Conservation (phyloP, 2,888 invertebrate species). For the Scaptomyza reducta region DNA sequence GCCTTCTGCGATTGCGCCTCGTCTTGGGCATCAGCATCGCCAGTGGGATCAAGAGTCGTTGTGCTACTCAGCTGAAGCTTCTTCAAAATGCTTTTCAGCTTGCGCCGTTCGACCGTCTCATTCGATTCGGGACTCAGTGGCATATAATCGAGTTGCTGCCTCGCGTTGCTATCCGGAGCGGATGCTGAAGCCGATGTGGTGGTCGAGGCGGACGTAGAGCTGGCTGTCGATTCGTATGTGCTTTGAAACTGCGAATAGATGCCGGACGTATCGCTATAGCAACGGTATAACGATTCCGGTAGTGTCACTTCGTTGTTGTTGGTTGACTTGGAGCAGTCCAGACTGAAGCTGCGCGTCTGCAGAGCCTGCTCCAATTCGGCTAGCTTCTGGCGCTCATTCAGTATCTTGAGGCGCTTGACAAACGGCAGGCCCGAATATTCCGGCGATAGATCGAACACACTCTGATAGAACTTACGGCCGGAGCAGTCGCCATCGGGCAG, state of each 20-base stretch:
- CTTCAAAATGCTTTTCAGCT: slow-evolving; percentile 93
- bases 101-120: slow-evolving; percentile 92
- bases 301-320: slow-evolving; percentile 83
- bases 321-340: slow-evolving; percentile 88
- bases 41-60: slow-evolving; percentile 2
- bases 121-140: slow-evolving; percentile 89
- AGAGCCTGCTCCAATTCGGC: slow-evolving; percentile 92
- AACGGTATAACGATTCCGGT: slow-evolving; percentile 88
- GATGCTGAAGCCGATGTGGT: slow-evolving; percentile 63
- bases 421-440: slow-evolving; percentile 94
- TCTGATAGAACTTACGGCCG: slow-evolving; percentile 89
- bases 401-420: slow-evolving; percentile 94
- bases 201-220: slow-evolving; percentile 83
- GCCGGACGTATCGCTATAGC: slow-evolving; percentile 92
- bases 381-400: slow-evolving; percentile 94
- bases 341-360: slow-evolving; percentile 91
- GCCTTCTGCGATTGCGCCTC: slow-evolving; percentile 47
- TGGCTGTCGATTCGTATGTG: slow-evolving; percentile 82
- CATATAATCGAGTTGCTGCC: slow-evolving; percentile 78
- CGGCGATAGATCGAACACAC: slow-evolving; percentile 94
- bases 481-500: slow-evolving; percentile 51
- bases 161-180: slow-evolving; percentile 55
- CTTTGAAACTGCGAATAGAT: slow-evolving; percentile 85
- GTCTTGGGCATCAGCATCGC: slow-evolving; percentile 45
- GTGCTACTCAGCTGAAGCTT: slow-evolving; percentile 89